These are phyloP conservation scores for Chlorodrepanis virens DNA, from an alignment of 2,113 vertebrate species.

Conservation along the genomic window DNA sequence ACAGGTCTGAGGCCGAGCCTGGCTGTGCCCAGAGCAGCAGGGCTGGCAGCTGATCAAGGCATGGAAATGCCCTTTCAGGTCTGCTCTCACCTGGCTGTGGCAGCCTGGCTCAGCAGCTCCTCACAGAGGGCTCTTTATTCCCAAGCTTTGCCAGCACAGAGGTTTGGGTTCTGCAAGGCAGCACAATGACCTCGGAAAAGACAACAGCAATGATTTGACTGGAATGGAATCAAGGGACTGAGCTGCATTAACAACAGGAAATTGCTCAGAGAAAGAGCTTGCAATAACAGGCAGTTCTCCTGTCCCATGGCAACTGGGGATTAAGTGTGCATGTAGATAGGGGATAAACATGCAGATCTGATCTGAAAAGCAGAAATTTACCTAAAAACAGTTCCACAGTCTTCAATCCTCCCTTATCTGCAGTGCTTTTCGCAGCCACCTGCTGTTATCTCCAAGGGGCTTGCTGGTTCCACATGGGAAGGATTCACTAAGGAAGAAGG, in stretches of 20 bases:
- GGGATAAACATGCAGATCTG: neutral
- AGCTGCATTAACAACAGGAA: constrained; percentile 17
- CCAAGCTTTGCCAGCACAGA: neutral
- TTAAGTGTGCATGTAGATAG: neutral
- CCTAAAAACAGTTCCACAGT: neutral
- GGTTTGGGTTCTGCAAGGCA: neutral
- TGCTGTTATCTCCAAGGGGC: neutral
- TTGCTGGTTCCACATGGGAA: neutral
- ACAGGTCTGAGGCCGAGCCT: neutral
- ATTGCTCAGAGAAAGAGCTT: neutral
- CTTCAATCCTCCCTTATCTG: neutral
- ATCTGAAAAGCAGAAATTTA: neutral
- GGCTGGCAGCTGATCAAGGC: neutral
- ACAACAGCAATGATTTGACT: neutral
- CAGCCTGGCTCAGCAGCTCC: neutral
- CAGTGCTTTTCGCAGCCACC: neutral
- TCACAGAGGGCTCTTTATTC: neutral
- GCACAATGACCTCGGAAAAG: neutral
- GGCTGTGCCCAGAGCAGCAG: neutral
- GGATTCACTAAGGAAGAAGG: neutral
- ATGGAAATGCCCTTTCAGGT: neutral
- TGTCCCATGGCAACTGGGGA: constrained; percentile 3
- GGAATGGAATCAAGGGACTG: neutral
- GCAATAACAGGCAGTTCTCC: neutral
- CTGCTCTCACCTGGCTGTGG: neutral